Evolutionary conservation across 2,113 vertebrate species (phyloP).

Genomic region (Bubo blakistoni): DNA sequence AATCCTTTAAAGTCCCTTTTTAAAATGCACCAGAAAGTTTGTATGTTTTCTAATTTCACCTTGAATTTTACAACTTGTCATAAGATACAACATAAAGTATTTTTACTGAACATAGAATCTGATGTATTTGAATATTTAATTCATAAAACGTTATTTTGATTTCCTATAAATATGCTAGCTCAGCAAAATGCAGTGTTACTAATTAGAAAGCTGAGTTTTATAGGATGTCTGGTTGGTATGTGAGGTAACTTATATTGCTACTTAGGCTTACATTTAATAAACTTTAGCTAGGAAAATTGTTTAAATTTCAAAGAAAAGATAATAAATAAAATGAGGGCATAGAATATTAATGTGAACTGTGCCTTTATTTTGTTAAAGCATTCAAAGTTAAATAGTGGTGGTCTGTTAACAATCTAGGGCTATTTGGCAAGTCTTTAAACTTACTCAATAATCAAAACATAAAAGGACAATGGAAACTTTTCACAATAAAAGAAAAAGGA

Average conservation of each 20-base stretch:
- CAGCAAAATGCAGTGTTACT: constrained; percentile 7
- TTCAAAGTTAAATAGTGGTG: constrained; percentile 59
- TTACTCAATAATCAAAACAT: constrained; percentile 66
- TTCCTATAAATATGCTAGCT: neutral
- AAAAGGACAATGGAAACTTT: constrained; percentile 70
- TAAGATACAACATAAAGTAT: neutral
- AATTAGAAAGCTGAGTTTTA: constrained; percentile 42
- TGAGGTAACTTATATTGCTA: constrained; percentile 39
- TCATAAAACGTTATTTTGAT: constrained; percentile 11
- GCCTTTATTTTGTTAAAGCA: constrained; percentile 50
- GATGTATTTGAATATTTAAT: constrained; percentile 45
- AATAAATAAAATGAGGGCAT: constrained; percentile 48
- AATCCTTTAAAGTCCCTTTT: neutral
- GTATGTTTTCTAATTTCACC: neutral
- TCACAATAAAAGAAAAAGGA: constrained; percentile 57
- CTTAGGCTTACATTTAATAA: constrained; percentile 53
- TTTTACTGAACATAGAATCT: neutral
- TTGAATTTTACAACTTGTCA: neutral
- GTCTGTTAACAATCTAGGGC: constrained; percentile 64
- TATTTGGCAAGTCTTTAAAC: constrained; percentile 60
- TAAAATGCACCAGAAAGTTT: neutral
- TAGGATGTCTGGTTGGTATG: neutral
- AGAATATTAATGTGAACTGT: constrained; percentile 38
- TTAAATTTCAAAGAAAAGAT: constrained; percentile 61
- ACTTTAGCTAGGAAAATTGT: constrained; percentile 46